Conservation (phyloP, 2,888 invertebrate species). For the Troglohyphantes excavatus region DNA sequence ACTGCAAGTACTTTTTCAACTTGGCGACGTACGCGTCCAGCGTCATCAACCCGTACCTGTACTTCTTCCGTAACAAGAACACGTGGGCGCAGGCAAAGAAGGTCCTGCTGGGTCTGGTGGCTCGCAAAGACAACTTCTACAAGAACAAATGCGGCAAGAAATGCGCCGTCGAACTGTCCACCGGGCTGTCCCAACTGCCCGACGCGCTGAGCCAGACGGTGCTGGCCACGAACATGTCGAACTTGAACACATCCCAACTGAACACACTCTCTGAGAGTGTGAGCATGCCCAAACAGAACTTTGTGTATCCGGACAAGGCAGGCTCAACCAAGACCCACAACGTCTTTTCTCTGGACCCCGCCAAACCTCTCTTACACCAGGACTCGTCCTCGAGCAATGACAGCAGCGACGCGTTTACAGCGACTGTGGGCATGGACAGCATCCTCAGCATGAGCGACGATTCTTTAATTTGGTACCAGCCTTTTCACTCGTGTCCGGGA, state of each 20-base stretch:
- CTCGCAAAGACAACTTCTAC: not conserved
- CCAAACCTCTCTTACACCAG: constrained; percentile 52
- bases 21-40: constrained; percentile 86
- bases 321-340: not conserved
- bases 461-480: constrained; percentile 45
- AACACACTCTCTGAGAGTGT: not conserved
- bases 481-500: constrained; percentile 1
- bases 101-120: constrained; percentile 2
- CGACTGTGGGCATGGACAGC: constrained; percentile 41
- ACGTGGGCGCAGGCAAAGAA: constrained; percentile 84
- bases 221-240: constrained; percentile 8
- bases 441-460: constrained; percentile 38
- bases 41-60: constrained; percentile 89
- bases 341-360: constrained; percentile 25
- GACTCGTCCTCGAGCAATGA: constrained; percentile 70
- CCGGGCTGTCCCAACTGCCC: constrained; percentile 29
- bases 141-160: not conserved
- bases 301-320: not conserved
- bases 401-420: constrained; percentile 50
- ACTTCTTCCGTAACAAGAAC: constrained; percentile 89
- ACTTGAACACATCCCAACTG: not conserved
- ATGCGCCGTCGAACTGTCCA: not conserved
- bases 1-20: not conserved
- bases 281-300: not conserved
- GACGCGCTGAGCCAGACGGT: constrained; percentile 38